Base-by-base conservation (phyloP, 2,797 vertebrate genomes). In the Eutrigla gurnardus region DNA sequence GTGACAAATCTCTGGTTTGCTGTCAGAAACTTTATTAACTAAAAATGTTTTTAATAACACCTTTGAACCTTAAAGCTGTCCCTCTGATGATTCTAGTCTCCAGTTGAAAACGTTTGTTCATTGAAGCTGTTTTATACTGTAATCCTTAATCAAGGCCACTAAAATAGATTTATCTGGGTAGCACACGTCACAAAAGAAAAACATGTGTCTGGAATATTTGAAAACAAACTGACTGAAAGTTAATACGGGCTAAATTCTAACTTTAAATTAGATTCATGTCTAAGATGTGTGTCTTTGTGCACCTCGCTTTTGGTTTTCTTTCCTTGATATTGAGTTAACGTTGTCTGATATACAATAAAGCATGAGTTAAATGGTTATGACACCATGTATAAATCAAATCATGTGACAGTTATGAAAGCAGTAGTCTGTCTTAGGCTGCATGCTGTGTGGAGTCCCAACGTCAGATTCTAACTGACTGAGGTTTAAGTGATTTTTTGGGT, bases 381-480 rank as follows among this genome's bases (percentile, higher is more conserved):
- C 50, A 54, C 10, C 47, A 45, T 11, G 63, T 46, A 18, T 50
- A 60, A 63, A 78, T 10, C 36, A 45, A 66, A 60, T 59, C n/a
- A 43, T 62, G n/a, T 36, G 60, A 65, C 49, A 53, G 73, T 65
- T 36, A 67, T 75, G 17, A 59, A 39, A 64, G 49, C 14, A 25
- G 62, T 47, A 77, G 60, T 63, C 36, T 60, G 59, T 75, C 17
- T 57, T 65, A 33, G 32, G 11, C 52, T 33, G 57, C 63, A 54
- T 40, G 50, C 54, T 63, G 45, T 67, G 25, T 65, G 50, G 54
- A 77, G 66, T 77, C 71, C 32, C 45, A 53, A 35, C 33, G 62
- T 74, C 42, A 46, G 45, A 73, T 74, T 73, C 54, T 60, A 92
- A 80, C 83, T 89, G 67, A 65, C 32, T 74, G 72, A n/a, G 50